Percentiles rank a stretch among this genome's conserved stretches.
Evolutionary conservation across 2,888 invertebrate genomes (phyloP).

Genomic region (Scelioninae gen. 2): DNA sequence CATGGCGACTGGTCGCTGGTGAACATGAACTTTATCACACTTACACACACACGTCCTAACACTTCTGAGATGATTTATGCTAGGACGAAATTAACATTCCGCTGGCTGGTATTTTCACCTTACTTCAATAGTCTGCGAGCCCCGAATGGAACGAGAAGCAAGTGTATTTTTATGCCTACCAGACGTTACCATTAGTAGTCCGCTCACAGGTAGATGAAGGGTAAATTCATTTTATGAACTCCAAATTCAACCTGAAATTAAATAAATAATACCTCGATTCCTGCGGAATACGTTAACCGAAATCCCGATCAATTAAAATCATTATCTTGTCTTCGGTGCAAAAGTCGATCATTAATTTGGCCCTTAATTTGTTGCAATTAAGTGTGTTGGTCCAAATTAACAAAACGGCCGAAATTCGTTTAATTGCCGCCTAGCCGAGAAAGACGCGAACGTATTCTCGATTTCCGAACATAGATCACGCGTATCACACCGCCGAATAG

Average conservation of each 20-base stretch:
- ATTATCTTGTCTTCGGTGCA: slow-evolving; percentile 15
- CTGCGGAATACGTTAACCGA: background rate
- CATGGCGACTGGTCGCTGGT: slow-evolving; percentile 60
- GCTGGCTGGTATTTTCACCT: slow-evolving; percentile 65
- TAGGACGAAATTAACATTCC: slow-evolving; percentile 68
- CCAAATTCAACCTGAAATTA: slow-evolving; percentile 40
- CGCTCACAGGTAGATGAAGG: slow-evolving; percentile 46
- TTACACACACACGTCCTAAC: slow-evolving; percentile 53
- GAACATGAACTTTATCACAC: slow-evolving; percentile 58
- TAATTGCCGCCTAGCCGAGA: slow-evolving; percentile 45
- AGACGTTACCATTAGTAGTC: slow-evolving; percentile 52
- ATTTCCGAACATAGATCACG: slow-evolving; percentile 47
- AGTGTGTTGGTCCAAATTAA: slow-evolving; percentile 15
- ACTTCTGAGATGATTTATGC: slow-evolving; percentile 65
- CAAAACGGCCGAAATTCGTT: slow-evolving; percentile 27
- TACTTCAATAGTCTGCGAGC: slow-evolving; percentile 62
- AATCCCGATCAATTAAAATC: slow-evolving; percentile 28
- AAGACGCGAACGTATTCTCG: slow-evolving; percentile 44
- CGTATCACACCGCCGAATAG: slow-evolving; percentile 31
- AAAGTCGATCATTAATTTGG: slow-evolving; percentile 36
- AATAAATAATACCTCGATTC: slow-evolving; percentile 12
- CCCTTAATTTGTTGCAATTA: slow-evolving; percentile 40
- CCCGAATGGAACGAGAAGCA: slow-evolving; percentile 47
- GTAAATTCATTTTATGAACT: slow-evolving; percentile 28
- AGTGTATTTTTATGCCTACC: slow-evolving; percentile 56